Evolutionary conservation across 2,797 vertebrate genomes (phyloP), one percentile per base, ranked within the genome.

Genomic region (Thripadectes ignobilis): DNA sequence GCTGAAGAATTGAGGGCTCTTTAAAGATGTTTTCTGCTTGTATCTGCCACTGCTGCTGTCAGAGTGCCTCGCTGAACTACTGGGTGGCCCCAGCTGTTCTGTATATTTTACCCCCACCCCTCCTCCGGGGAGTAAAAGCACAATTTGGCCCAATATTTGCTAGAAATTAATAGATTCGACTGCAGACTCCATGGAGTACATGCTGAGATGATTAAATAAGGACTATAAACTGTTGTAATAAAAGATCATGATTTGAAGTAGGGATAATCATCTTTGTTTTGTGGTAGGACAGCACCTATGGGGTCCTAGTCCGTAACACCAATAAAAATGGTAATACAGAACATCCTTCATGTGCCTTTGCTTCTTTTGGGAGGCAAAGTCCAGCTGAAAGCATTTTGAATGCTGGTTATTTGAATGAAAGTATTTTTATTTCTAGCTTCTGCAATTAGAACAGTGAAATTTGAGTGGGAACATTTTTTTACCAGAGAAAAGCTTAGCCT

Each of bases 381-480:
- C 91, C 95, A 62, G 55, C 77, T 57, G 94, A 94, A 87, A 92
- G 63, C 36, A 54, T 89, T 94, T 88, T 82, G 85, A 78, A 72
- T 83, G 41, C 69, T 86, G 54, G 55, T 91, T 89, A 76, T 81
- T 96, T 91, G 85, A 93, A 90, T 88, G 82, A 54, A 88, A 88
- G 88, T 95, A 88, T 90, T 95, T 97, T 94, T 93, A 88, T 84
- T 92, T 93, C 85, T 79, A 86, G 83, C 88, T 96, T 96, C 95
- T 95, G 80, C 88, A 96, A 82, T 93, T 90, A 95, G 92, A 94
- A 93, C 66, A 82, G 83, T 51, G 63, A 92, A 95, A 95, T 94
- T 84, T 82, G 93, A 95, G 90, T 94, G 86, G 92, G 80, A 90
- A 85, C 52, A 14, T 79, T 92, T 74, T 46, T 88, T 63, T 86